Evolutionary conservation across 2,797 vertebrate genomes (phyloP), one percentile per base, ranked within the genome.

Genomic region (Poeciliopsis turneri): DNA sequence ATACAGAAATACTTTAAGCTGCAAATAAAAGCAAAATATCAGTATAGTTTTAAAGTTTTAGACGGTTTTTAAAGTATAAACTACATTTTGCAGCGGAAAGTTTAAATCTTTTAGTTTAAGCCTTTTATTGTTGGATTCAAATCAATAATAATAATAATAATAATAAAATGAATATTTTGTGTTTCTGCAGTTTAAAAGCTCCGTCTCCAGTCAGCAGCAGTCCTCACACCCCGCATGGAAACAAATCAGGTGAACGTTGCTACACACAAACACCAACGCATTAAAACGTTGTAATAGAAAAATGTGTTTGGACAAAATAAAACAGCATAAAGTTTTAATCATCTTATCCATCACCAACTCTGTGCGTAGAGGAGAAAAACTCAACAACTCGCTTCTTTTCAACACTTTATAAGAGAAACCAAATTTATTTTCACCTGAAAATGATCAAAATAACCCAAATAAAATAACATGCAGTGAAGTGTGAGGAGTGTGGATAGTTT

Each of bases 181-280:
- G 16, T 0, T 86, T 25, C 75, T 33, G 53, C 82, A 95, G 94
- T 77, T 30, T 79, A 79, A 93, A 84, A 82, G 59, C 83, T 41
- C 86, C 87, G 33, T 69, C 90, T 77, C 90, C 87, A 76, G 87
- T 85, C 80, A 87, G 79, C 75, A 84, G 82, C 53, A 82, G 47
- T 39, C 79, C 81, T 16, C 77, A 80, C 6, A 78, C 61, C 0
- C 64, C 79, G 57, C 81, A 71, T 43, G 81, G 84, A 82, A 84
- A 84, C 1, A 89, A 92, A 51, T 57, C 87, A 69, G 93, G 94
- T 94, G 85, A 86, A 77, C n/a, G 11, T 1, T 30, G 36, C 43
- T 23, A 30, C 36, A 69, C 7, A 25, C 7, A 53, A n/a, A 16
- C 39, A n/a, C 41, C 11, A 10, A 12, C 33, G 0, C 5, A 61